Conservation (phyloP, 2,113 vertebrate genomes). For the Odontesthes bonariensis region DNA sequence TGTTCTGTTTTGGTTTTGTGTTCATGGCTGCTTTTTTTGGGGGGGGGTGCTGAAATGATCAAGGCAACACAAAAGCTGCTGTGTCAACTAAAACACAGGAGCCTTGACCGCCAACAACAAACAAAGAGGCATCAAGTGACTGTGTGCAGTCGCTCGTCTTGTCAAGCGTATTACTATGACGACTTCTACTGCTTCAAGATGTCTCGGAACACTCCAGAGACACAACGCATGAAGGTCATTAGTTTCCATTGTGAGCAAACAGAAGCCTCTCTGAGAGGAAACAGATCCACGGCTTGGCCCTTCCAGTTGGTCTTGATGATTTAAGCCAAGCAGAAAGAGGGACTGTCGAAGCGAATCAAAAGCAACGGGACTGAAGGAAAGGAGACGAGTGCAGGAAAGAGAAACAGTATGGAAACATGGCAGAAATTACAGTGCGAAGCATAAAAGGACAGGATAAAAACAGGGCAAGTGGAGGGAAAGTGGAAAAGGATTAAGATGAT, state of each 20-base stretch:
- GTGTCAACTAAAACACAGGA: constrained; percentile 52
- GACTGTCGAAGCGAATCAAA: constrained; percentile 65
- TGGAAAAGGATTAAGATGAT: constrained; percentile 15
- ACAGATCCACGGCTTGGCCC: constrained; percentile 75
- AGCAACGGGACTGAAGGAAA: constrained; percentile 45
- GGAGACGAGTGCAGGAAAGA: constrained; percentile 24
- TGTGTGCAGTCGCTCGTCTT: constrained; percentile 61
- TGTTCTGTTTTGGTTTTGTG: constrained; percentile 21
- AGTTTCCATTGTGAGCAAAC: constrained; percentile 81
- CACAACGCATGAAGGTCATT: constrained; percentile 78
- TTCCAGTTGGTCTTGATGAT: constrained; percentile 66
- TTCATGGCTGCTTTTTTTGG: constrained; percentile 8
- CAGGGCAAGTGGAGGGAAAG: constrained; percentile 1
- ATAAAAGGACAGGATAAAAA: constrained; percentile 7
- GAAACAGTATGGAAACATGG: constrained; percentile 64
- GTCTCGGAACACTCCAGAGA: constrained; percentile 69
- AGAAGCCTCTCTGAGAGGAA: constrained; percentile 80
- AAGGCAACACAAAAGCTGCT: neutral
- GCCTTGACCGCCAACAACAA: constrained; percentile 50
- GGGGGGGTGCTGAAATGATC: too few relatives aligned
- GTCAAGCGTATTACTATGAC: constrained; percentile 71
- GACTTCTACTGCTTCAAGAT: constrained; percentile 80
- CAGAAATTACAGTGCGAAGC: constrained; percentile 4
- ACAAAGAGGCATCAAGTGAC: constrained; percentile 42
- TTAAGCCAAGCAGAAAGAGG: constrained; percentile 74